Percentiles rank a stretch among this genome's conserved stretches.
Conservation (phyloP, 1,140 invertebrate genomes). For the Diorhabda elongata region DNA sequence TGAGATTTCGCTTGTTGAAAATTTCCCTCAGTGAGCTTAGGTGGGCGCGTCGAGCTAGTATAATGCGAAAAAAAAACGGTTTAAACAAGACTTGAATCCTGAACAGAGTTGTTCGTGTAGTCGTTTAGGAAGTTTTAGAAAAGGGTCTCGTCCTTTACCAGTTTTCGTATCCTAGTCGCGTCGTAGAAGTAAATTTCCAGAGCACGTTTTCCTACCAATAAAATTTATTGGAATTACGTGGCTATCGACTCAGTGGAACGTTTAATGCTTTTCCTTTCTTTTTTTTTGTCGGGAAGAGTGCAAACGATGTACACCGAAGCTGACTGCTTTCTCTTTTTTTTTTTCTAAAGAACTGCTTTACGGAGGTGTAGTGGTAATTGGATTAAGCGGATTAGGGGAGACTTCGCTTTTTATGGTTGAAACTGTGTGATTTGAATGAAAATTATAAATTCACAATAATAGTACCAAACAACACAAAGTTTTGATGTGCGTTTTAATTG, state of each 20-base stretch:
- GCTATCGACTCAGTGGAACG: slow-evolving; percentile 32
- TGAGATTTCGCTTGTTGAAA: too few species aligned
- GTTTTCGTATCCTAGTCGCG: slow-evolving; percentile 32
- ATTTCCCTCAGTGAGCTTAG: too few species aligned
- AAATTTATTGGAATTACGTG: slow-evolving; percentile 44
- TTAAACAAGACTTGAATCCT: slow-evolving; percentile 16
- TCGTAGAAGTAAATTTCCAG: slow-evolving; percentile 39
- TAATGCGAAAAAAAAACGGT: not conserved
- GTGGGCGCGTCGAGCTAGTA: too few species aligned
- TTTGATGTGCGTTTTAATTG: too few species aligned
- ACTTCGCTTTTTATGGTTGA: too few species aligned
- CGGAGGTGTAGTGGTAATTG: too few species aligned
- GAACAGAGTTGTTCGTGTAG: slow-evolving; percentile 21
- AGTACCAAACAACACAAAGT: too few species aligned
- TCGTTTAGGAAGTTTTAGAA: slow-evolving; percentile 18
- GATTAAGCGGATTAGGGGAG: too few species aligned
- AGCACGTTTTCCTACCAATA: slow-evolving; percentile 38
- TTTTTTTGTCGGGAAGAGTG: slow-evolving; percentile 1
- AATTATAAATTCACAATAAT: too few species aligned
- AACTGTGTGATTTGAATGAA: too few species aligned
- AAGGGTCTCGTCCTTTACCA: slow-evolving; percentile 18
- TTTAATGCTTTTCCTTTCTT: slow-evolving; percentile 17
- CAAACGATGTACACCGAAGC: not conserved
- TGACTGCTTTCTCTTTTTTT: not conserved
- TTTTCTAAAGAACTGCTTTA: too few species aligned